These are phyloP conservation scores for Ochotona curzoniae DNA, from an alignment of 2,113 vertebrate species.

Conservation along the genomic window DNA sequence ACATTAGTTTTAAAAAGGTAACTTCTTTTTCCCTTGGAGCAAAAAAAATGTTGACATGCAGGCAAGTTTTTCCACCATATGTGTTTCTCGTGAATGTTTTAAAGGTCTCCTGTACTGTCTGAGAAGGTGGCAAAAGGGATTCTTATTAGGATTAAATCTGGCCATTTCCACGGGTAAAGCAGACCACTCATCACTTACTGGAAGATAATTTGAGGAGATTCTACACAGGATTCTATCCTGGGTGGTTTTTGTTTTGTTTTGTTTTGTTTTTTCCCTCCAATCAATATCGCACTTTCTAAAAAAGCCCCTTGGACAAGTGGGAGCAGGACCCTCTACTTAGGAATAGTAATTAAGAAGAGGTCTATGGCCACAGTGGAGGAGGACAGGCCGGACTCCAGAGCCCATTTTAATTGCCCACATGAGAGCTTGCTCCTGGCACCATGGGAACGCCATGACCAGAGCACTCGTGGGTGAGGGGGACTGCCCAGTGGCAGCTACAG, in stretches of 20 bases:
- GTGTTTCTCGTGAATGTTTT: too few species aligned
- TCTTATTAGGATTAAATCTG: slow-evolving; percentile 13
- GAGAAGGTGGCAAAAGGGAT: not conserved
- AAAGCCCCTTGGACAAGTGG: slow-evolving; percentile 13
- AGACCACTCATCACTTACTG: not conserved
- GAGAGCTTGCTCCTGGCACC: not conserved
- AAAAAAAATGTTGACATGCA: too few species aligned
- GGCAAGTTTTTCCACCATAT: too few species aligned
- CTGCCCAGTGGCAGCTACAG: not conserved
- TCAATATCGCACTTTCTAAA: slow-evolving; percentile 22
- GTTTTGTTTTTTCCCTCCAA: not conserved
- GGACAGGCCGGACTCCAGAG: not conserved
- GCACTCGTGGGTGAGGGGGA: not conserved
- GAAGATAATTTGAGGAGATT: not conserved
- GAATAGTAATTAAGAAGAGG: not conserved
- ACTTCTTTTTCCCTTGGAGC: too few species aligned
- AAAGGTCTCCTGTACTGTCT: too few species aligned
- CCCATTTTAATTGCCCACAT: not conserved
- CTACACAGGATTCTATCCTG: not conserved
- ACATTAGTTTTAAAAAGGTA: too few species aligned
- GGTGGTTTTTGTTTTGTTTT: too few species aligned
- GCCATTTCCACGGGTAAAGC: not conserved
- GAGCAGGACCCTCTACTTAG: not conserved
- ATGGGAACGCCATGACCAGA: not conserved
- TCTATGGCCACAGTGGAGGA: not conserved